Evolutionary conservation across 2,888 invertebrate genomes (phyloP).

Genomic region (Laothoe populi): DNA sequence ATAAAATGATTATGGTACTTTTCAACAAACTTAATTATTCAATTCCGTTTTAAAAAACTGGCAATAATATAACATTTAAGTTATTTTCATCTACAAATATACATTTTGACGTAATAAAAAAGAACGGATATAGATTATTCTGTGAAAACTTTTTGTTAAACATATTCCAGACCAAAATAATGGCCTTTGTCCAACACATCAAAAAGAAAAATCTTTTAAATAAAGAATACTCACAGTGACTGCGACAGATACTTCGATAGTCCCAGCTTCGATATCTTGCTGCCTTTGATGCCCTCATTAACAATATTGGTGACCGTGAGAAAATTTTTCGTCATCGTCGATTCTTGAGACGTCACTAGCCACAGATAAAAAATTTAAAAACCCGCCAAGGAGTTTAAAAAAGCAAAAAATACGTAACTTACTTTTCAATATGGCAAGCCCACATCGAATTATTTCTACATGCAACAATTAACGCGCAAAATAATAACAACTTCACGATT

Average conservation of each 20-base stretch:
- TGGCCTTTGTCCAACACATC: no score
- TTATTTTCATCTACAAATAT: no score
- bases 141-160: no score
- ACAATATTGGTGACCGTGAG: conserved; percentile 86
- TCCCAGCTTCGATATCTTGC: conserved; percentile 90
- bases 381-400: conserved; percentile 11
- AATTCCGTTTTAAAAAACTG: no score
- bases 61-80: no score
- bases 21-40: no score
- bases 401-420: conserved; percentile 61
- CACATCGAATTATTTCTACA: conserved; percentile 70
- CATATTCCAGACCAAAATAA: no score
- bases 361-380: conserved; percentile 41
- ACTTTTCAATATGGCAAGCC: conserved; percentile 67
- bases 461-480: conserved; percentile 77
- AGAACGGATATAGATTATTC: no score
- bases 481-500: conserved; percentile 38
- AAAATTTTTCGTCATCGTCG: conserved; percentile 84
- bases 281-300: conserved; percentile 90
- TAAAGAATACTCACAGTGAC: conserved; percentile 88
- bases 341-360: conserved; percentile 70
- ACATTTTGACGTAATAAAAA: no score
- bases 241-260: conserved; percentile 91
- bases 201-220: not conserved
- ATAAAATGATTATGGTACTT: no score